phyloP scores from a whole-genome alignment of 2,888 invertebrate species.

The Cabera pusaria region DNA sequence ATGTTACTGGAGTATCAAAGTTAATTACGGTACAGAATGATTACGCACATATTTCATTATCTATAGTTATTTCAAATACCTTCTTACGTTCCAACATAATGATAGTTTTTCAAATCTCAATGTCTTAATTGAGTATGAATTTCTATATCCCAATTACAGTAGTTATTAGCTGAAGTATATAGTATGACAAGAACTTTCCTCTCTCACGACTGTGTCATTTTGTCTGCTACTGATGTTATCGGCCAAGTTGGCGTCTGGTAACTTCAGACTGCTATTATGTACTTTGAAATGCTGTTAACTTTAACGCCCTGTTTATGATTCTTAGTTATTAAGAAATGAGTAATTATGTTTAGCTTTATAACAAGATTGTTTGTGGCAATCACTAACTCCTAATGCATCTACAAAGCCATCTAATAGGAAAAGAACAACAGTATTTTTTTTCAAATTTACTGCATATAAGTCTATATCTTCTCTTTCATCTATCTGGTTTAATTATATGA shows the following conservation, averaged over 20 bases:
- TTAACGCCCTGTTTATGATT: slow-evolving; percentile 10
- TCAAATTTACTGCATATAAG: too few relatives aligned
- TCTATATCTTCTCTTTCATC: too few relatives aligned
- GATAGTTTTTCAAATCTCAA: not conserved
- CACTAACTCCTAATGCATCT: too few relatives aligned
- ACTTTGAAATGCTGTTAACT: slow-evolving; percentile 12
- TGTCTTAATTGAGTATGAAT: slow-evolving; percentile 9
- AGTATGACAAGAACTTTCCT: slow-evolving; percentile 61
- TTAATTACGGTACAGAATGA: too few relatives aligned
- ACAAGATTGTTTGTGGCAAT: too few relatives aligned
- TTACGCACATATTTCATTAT: too few relatives aligned
- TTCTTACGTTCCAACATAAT: not conserved
- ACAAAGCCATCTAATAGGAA: too few relatives aligned
- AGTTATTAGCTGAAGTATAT: slow-evolving; percentile 16
- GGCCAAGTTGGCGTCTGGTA: slow-evolving; percentile 31
- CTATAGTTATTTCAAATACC: too few relatives aligned
- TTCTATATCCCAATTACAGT: slow-evolving; percentile 11
- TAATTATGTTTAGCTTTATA: too few relatives aligned
- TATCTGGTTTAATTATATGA: too few relatives aligned
- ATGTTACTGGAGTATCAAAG: too few relatives aligned
- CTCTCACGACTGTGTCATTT: slow-evolving; percentile 56
- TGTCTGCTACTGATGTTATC: slow-evolving; percentile 39
- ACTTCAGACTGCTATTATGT: slow-evolving; percentile 11
- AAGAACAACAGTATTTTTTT: too few relatives aligned
- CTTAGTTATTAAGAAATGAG: not conserved